Conservation (phyloP, 1,140 invertebrate species). For the Papilio xuthus region DNA sequence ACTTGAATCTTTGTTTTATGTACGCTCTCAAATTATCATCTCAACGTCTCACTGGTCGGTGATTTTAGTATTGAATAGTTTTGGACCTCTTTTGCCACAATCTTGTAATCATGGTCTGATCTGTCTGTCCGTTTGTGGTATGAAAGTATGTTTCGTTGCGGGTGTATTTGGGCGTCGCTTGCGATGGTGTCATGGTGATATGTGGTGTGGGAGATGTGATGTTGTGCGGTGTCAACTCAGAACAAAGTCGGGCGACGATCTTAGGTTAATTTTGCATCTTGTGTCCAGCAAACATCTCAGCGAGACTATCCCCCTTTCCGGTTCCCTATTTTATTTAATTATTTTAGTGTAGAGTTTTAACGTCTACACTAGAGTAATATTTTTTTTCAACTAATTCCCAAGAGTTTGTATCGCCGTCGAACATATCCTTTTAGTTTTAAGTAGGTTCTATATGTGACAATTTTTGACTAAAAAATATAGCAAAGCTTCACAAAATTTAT, state of each 20-base stretch:
- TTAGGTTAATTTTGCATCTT: slow-evolving; percentile 75
- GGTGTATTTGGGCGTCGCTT: slow-evolving; percentile 15
- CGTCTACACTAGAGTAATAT: not conserved
- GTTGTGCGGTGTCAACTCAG: slow-evolving; percentile 52
- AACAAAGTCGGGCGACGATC: slow-evolving; percentile 59
- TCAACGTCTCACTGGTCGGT: slow-evolving; percentile 43
- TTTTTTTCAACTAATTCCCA: slow-evolving; percentile 13
- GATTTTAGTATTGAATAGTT: slow-evolving; percentile 29
- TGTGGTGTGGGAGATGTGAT: slow-evolving; percentile 40
- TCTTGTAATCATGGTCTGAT: not conserved
- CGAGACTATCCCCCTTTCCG: slow-evolving; percentile 58
- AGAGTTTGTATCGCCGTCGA: slow-evolving; percentile 48
- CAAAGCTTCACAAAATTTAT: not conserved
- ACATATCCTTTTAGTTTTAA: slow-evolving; percentile 68
- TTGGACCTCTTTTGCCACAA: slow-evolving; percentile 11
- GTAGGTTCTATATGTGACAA: slow-evolving; percentile 64
- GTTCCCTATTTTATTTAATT: slow-evolving; percentile 42
- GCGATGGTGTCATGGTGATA: slow-evolving; percentile 44
- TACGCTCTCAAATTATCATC: not conserved
- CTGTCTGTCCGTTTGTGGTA: slow-evolving; percentile 27
- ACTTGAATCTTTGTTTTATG: not conserved
- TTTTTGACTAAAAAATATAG: slow-evolving; percentile 39
- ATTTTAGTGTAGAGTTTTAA: slow-evolving; percentile 44
- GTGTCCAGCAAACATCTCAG: slow-evolving; percentile 76
- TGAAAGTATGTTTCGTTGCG: slow-evolving; percentile 19